phyloP scores from a whole-genome alignment of 2,888 invertebrate genomes.

The Agrotis ipsilon region DNA sequence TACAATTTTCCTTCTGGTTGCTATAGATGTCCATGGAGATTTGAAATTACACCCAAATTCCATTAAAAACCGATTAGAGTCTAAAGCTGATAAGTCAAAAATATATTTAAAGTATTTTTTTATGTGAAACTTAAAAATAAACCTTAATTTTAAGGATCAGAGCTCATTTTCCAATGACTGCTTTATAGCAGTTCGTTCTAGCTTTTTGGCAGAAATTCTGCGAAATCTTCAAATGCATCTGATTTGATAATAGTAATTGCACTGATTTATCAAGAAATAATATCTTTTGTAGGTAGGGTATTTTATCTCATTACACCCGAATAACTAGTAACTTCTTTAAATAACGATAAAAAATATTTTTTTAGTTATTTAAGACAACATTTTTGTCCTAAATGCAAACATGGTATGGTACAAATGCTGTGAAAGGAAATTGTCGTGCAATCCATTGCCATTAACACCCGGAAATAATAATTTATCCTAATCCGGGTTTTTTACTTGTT shows the following conservation, averaged over 20 bases:
- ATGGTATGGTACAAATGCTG: too few relatives aligned
- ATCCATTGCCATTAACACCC: too few relatives aligned
- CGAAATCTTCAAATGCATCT: slow-evolving; percentile 62
- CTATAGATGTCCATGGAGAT: slow-evolving; percentile 48
- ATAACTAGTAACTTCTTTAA: slow-evolving; percentile 5
- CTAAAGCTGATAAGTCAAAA: slow-evolving; percentile 39
- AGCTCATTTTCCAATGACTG: slow-evolving; percentile 14
- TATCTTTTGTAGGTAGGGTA: slow-evolving; percentile 15
- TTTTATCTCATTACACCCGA: slow-evolving; percentile 8
- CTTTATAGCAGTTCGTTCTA: background rate
- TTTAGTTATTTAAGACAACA: too few relatives aligned
- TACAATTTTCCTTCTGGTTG: slow-evolving; percentile 20
- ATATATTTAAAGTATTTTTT: slow-evolving; percentile 14
- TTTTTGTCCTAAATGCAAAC: too few relatives aligned
- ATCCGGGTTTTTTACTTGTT: too few relatives aligned
- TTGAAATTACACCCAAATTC: slow-evolving; percentile 44
- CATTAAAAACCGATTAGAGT: slow-evolving; percentile 61
- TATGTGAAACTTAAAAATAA: slow-evolving; percentile 1
- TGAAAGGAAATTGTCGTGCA: too few relatives aligned
- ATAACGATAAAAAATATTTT: background rate
- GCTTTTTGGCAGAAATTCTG: slow-evolving; percentile 41
- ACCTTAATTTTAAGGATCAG: slow-evolving; percentile 26
- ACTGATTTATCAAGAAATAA: slow-evolving; percentile 28
- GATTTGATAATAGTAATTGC: slow-evolving; percentile 30
- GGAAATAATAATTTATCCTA: too few relatives aligned